Evolutionary conservation across 2,888 invertebrate species (phyloP).

Genomic region (Drosophila greeni): DNA sequence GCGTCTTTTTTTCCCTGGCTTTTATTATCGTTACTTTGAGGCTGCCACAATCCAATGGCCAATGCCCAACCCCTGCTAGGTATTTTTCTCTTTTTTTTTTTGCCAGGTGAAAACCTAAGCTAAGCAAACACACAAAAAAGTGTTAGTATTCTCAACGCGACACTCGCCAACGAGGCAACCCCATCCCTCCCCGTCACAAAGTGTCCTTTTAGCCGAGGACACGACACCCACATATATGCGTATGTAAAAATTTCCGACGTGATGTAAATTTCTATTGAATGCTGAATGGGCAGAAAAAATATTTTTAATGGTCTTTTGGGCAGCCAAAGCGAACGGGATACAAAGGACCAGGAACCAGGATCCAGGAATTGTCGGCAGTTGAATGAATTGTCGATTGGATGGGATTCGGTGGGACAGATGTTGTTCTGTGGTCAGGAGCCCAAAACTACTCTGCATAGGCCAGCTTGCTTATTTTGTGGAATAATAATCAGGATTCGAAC

Average conservation of each 20-base stretch:
- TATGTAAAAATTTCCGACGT: constrained; percentile 69
- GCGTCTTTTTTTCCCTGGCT: constrained; percentile 14
- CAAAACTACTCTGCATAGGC: constrained; percentile 26
- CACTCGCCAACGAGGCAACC: constrained; percentile 24
- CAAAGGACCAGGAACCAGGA: constrained; percentile 27
- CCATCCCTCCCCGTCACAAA: constrained; percentile 49
- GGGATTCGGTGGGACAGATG: constrained; percentile 23
- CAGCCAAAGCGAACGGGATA: constrained; percentile 26
- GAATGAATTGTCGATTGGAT: constrained; percentile 35
- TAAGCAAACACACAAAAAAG: constrained; percentile 69
- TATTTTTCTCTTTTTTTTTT: constrained; percentile 27
- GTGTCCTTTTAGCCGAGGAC: constrained; percentile 61
- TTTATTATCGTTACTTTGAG: constrained; percentile 66
- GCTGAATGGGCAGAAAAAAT: constrained; percentile 73
- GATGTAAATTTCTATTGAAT: constrained; percentile 75
- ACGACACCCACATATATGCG: constrained; percentile 34
- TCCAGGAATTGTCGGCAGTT: constrained; percentile 32
- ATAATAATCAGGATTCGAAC: constrained; percentile 30
- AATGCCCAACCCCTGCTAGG: constrained; percentile 8
- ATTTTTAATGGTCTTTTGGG: constrained; percentile 69
- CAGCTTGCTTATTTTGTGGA: constrained; percentile 24
- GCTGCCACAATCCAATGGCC: constrained; percentile 25
- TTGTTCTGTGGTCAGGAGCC: constrained; percentile 21
- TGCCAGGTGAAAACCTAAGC: constrained; percentile 63
- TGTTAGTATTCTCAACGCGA: constrained; percentile 70